Evolutionary conservation across 2,797 vertebrate genomes (phyloP), one percentile per base, ranked within the genome.

Genomic region (Rousettus madagascariensis): DNA sequence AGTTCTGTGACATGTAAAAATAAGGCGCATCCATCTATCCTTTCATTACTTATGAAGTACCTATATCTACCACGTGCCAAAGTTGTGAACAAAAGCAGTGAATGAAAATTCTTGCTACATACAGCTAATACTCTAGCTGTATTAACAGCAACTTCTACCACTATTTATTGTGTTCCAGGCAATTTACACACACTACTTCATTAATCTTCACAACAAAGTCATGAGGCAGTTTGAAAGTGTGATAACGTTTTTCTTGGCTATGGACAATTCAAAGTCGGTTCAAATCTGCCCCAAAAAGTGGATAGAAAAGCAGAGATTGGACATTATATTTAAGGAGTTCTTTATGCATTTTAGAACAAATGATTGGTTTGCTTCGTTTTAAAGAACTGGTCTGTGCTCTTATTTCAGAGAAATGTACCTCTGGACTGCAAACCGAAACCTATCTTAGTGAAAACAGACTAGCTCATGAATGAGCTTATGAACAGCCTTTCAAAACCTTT

Each of bases 401-500:
- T 49, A 83, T 49, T 90, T 93, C 10, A 20, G 0, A 82, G 46
- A 91, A 95, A 88, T 24, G 46, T 19, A 83, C 49, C 16, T 53
- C 41, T 63, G 55, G 46, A 59, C 49, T 93, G 46, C 16, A 75
- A 85, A 93, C 16, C 80, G 72, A 93, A 95, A 66, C 38, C 38
- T 43, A 51, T 57, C 72, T 87, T 51, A 68, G 75, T 61, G 41
- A 83, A 79, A 95, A 71, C 13, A 65, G 46, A 83, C 71, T 53
- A 86, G 77, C 77, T 88, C 19, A 30, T n/a, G 22, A 96, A 78
- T 51, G 66, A 94, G 59, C 69, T 38, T 65, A 82, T 24, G 46
- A 94, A 49, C 1, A 61, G 63, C 30, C 53, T 95, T 94, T 89
- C 46, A 82, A 86, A 88, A 66, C 57, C 46, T 65, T 82, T 77